Percentiles rank a stretch among this genome's conserved stretches.
Conservation (phyloP, 2,888 invertebrate genomes). For the Hypena proboscidalis region DNA sequence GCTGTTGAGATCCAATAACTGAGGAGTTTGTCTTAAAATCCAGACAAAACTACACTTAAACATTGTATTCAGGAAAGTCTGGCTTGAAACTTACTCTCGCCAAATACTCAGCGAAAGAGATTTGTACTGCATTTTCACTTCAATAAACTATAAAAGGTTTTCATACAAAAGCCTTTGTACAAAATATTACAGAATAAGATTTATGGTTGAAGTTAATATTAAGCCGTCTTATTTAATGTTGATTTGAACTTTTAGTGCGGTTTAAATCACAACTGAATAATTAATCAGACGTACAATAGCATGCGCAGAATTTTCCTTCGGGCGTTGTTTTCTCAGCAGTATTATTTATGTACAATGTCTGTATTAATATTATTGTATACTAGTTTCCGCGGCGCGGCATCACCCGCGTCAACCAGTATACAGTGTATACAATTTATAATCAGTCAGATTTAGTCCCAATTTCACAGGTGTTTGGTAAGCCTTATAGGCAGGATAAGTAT, state of each 20-base stretch:
- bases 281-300: background rate
- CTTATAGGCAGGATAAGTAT: too few relatives aligned
- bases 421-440: too few relatives aligned
- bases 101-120: conserved; percentile 13
- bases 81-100: conserved; percentile 10
- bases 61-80: conserved; percentile 13
- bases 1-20: too few relatives aligned
- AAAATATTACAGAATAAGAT: conserved; percentile 9
- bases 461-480: too few relatives aligned
- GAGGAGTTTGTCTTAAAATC: too few relatives aligned
- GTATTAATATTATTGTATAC: too few relatives aligned
- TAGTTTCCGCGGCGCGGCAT: too few relatives aligned
- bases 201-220: conserved; percentile 2
- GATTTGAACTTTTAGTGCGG: background rate
- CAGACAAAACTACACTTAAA: too few relatives aligned
- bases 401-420: too few relatives aligned
- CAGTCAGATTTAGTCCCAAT: too few relatives aligned
- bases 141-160: conserved; percentile 19
- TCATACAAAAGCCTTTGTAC: conserved; percentile 8
- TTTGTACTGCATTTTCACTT: conserved; percentile 19
- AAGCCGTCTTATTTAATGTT: background rate
- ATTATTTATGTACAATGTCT: too few relatives aligned
- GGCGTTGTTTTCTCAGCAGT: background rate
- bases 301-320: background rate
- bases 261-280: conserved; percentile 5